Evolutionary conservation across 2,888 invertebrate species (phyloP).

Genomic region (Torymus auratus): DNA sequence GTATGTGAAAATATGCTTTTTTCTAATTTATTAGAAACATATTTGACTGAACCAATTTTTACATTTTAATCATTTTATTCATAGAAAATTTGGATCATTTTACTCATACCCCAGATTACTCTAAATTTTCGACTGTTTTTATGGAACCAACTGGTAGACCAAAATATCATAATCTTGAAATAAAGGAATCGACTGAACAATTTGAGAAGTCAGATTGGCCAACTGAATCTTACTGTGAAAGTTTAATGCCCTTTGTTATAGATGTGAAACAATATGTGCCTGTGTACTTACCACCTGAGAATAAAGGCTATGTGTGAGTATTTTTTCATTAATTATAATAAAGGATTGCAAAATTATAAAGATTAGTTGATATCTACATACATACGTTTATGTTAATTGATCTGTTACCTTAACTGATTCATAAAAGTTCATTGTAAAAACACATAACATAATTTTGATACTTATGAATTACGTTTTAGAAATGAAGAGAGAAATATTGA

Average conservation of each 20-base stretch:
- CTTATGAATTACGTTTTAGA: no score
- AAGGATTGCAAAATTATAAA: slow-evolving; percentile 17
- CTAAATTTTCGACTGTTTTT: slow-evolving; percentile 58
- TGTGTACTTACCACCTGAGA: slow-evolving; percentile 86
- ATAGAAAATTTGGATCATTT: slow-evolving; percentile 58
- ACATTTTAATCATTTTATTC: background rate
- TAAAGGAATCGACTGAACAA: slow-evolving; percentile 62
- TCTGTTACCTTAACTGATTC: no score
- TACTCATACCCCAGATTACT: slow-evolving; percentile 47
- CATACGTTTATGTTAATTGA: no score
- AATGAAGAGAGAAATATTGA: background rate
- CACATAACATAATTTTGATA: no score
- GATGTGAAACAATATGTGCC: slow-evolving; percentile 78
- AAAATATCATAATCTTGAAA: slow-evolving; percentile 65
- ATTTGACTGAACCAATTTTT: background rate
- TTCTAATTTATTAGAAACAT: background rate
- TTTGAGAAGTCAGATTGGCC: slow-evolving; percentile 67
- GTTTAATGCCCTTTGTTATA: slow-evolving; percentile 57
- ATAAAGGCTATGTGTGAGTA: slow-evolving; percentile 86
- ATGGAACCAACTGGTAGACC: slow-evolving; percentile 66
- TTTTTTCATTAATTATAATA: background rate
- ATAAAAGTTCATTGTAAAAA: no score
- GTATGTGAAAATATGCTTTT: slow-evolving; percentile 46
- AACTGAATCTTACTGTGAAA: slow-evolving; percentile 64
- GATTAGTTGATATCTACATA: background rate